These are phyloP conservation scores for Mesochorus sp. DNA, from an alignment of 2,888 invertebrate genomes.

Conservation along the genomic window DNA sequence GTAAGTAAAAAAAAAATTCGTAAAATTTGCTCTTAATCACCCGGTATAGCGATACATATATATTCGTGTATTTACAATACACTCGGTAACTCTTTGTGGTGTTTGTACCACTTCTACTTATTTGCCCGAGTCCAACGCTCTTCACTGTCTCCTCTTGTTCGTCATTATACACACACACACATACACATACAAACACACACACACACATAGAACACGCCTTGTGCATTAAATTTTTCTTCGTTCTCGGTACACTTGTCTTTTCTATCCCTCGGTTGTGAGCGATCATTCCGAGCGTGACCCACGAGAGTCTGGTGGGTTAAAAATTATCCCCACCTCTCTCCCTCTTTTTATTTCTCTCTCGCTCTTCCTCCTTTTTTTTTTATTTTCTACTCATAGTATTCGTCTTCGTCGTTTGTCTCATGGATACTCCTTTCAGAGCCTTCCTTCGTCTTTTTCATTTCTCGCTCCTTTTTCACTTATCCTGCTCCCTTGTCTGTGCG, in stretches of 20 bases:
- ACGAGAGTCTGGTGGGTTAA: constrained; percentile 40
- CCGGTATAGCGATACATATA: not conserved
- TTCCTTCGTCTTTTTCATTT: not conserved
- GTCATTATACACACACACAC: constrained; percentile 15
- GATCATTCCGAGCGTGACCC: constrained; percentile 55
- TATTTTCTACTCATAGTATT: not conserved
- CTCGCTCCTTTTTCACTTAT: not conserved
- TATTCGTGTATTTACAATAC: constrained; percentile 13
- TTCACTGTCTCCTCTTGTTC: not conserved
- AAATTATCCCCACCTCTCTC: not conserved
- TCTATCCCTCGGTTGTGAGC: constrained; percentile 27
- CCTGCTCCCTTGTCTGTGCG: constrained; percentile 13
- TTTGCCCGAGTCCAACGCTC: constrained; percentile 23
- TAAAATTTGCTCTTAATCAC: no score
- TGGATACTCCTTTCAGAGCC: constrained; percentile 13
- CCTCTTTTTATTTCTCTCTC: no score
- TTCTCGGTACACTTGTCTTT: constrained; percentile 27
- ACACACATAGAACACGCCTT: not conserved
- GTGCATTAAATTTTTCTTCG: constrained; percentile 21
- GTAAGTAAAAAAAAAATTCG: no score
- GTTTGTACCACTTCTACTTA: constrained; percentile 26
- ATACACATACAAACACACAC: constrained; percentile 17
- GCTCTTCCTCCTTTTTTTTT: not conserved
- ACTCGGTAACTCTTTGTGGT: constrained; percentile 17
- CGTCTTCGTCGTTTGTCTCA: constrained; percentile 34